These are phyloP conservation scores for Lobophora halterata DNA, from an alignment of 2,888 invertebrate genomes.

Conservation along the genomic window DNA sequence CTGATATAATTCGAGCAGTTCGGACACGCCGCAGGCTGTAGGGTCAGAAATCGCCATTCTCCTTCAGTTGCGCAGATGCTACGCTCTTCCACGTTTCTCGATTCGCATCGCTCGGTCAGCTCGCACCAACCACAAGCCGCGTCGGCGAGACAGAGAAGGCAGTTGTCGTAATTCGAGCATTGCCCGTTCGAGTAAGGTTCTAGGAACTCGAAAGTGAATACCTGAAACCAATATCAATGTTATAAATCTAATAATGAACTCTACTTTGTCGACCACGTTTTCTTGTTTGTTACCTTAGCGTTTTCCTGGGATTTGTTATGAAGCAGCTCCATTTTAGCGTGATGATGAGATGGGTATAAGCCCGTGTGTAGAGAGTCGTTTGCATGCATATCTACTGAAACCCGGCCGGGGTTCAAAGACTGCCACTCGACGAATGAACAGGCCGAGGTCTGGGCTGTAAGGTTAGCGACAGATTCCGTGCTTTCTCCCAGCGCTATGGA, in stretches of 20 bases:
- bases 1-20: conserved; percentile 94
- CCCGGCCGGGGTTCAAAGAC: conserved; percentile 82
- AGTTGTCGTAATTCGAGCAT: conserved; percentile 89
- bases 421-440: conserved; percentile 87
- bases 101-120: conserved; percentile 85
- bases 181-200: conserved; percentile 92
- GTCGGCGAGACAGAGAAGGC: conserved; percentile 92
- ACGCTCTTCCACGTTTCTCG: conserved; percentile 84
- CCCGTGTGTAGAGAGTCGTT: conserved; percentile 80
- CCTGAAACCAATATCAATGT: conserved; percentile 48
- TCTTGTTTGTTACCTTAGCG: conserved; percentile 78
- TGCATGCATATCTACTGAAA: conserved; percentile 85
- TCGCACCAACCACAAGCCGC: conserved; percentile 97
- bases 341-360: conserved; percentile 83
- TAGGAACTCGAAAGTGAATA: conserved; percentile 93
- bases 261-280: neutral
- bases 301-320: conserved; percentile 87
- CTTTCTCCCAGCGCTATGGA: conserved; percentile 80
- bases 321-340: conserved; percentile 90
- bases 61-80: conserved; percentile 77
- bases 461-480: conserved; percentile 80
- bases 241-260: neutral
- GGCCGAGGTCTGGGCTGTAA: conserved; percentile 84
- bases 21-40: conserved; percentile 90
- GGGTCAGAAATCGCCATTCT: conserved; percentile 90